Evolutionary conservation across 2,888 invertebrate genomes (phyloP).

Genomic region (Eupithecia centaureata): DNA sequence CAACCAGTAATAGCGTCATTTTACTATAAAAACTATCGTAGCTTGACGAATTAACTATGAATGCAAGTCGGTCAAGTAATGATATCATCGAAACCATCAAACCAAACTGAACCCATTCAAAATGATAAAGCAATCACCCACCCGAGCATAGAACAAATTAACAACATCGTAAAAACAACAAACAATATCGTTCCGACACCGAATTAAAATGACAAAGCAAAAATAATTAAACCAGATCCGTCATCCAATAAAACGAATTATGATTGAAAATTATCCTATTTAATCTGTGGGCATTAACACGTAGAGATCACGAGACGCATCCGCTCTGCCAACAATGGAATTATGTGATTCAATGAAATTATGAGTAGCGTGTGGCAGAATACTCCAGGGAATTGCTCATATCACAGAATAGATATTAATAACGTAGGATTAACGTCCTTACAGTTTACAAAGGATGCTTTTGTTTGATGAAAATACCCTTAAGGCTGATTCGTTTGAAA

Average conservation of each 20-base stretch:
- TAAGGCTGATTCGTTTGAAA: slow-evolving; percentile 31
- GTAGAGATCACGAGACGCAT: slow-evolving; percentile 61
- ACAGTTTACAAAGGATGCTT: slow-evolving; percentile 34
- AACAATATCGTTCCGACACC: slow-evolving; percentile 26
- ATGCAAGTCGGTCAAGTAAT: background rate
- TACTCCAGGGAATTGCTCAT: slow-evolving; percentile 43
- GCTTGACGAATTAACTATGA: background rate
- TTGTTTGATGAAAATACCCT: slow-evolving; percentile 32
- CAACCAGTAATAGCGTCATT: background rate
- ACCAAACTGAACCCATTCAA: background rate
- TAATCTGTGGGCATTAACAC: slow-evolving; percentile 62
- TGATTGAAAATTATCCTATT: slow-evolving; percentile 72
- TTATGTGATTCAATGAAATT: slow-evolving; percentile 46
- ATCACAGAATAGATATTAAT: slow-evolving; percentile 37
- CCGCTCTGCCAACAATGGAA: slow-evolving; percentile 54
- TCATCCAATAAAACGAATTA: slow-evolving; percentile 64
- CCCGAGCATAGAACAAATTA: slow-evolving; percentile 17
- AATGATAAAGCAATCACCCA: slow-evolving; percentile 15
- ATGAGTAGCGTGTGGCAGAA: slow-evolving; percentile 41
- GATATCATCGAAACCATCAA: background rate
- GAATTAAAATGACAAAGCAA: slow-evolving; percentile 49
- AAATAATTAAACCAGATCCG: slow-evolving; percentile 61
- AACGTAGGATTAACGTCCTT: slow-evolving; percentile 33
- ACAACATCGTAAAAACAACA: slow-evolving; percentile 26
- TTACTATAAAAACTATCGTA: background rate